Evolutionary conservation across 2,113 vertebrate species (phyloP), one percentile per base, ranked within the genome.

Genomic region (Phodopus roborovskii): DNA sequence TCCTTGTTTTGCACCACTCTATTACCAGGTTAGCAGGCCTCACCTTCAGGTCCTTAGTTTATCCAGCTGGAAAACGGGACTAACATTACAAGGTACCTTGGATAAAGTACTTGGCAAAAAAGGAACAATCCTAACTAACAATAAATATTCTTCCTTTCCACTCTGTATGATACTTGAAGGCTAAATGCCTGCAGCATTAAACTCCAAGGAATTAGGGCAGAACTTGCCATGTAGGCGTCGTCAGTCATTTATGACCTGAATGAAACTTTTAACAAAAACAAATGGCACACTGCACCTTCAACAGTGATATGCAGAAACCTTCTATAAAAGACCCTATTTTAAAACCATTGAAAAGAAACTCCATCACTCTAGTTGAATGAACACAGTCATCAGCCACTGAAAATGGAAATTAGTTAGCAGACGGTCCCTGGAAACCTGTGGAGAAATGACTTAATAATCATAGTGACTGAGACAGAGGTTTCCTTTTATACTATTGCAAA

Each of bases 191-290:
- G 77, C 5, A 56, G 50, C 81, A 94, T 95, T 90, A 96, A 95
- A 89, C 45, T 93, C 71, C 73, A 79, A 73, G 45, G 96, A 96
- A 95, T 97, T 88, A 92, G 78, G 60, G 60, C 19, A 91, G 90
- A 95, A 94, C 20, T 96, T 79, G 33, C 81, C 64, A 94, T 62
- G n/a, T 30, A 89, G 78, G 86, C 12, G 0, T 96, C 66, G 33
- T 92, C 68, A 97, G 66, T 95, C 92, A 97, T 94, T 86, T 96
- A 96, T 96, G 93, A 96, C 68, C 26, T 11, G 33, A 96, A 96
- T 96, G 86, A 96, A 96, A 98, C 97, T 98, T 98, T 97, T 98
- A 97, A 98, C 94, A 94, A 96, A 98, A 97, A 97, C 97, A 98
- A 97, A 98, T 97, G 97, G 68, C 88, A 95, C 60, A 89, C 81